Evolutionary conservation across 1,140 invertebrate genomes (phyloP).

Genomic region (Myzus persicae): DNA sequence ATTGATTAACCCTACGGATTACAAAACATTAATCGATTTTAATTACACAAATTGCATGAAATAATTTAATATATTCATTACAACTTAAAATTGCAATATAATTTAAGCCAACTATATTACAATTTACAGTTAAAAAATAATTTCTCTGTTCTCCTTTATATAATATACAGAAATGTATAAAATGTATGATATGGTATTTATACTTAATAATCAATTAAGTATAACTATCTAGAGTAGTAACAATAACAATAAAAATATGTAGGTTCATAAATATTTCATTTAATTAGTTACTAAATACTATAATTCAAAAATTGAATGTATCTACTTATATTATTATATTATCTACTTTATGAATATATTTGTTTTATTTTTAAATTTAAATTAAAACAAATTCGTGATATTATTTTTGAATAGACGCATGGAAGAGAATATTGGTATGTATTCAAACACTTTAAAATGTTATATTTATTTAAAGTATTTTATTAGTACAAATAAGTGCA

Average conservation of each 20-base stretch:
- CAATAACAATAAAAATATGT: not conserved
- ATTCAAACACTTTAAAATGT: not conserved
- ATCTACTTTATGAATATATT: too few species aligned
- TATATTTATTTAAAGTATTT: not conserved
- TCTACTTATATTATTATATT: too few species aligned
- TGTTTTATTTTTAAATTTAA: not conserved
- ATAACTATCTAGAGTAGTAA: not conserved
- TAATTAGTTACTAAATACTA: not conserved
- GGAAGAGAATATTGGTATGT: not conserved
- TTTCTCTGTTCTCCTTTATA: not conserved
- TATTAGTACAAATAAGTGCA: not conserved
- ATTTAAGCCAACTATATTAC: not conserved
- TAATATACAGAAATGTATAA: too few species aligned
- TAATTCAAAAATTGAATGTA: too few species aligned
- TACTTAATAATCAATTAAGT: not conserved
- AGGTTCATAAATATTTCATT: not conserved
- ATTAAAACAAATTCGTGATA: not conserved
- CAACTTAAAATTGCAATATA: not conserved
- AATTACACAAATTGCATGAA: not conserved
- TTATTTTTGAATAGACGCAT: not conserved
- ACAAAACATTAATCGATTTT: not conserved
- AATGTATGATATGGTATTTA: not conserved
- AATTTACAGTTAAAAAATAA: not conserved
- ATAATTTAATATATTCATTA: not conserved
- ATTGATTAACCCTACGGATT: not conserved